Evolutionary conservation across 2,797 vertebrate species (phyloP), one percentile per base, ranked within the genome.

Genomic region (Sebastes minor): DNA sequence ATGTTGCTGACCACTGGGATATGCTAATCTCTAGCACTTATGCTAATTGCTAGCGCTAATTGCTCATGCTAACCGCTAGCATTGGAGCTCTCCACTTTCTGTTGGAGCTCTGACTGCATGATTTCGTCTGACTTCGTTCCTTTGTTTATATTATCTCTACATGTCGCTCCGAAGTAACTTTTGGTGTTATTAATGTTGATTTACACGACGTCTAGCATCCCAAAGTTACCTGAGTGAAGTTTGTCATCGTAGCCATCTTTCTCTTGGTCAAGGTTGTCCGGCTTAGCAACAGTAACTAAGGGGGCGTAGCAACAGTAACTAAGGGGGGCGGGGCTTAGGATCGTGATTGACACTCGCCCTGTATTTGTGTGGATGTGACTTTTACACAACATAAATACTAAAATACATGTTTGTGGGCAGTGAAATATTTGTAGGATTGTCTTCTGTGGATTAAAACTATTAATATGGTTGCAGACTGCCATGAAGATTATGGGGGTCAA

Each of bases 301-400:
- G n/a, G 30, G 61, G 8, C n/a, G 4, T 35, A 8, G 6, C 61
- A 38, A 63, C 61, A 35, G 11, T 38, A 35, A 23, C n/a, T 16
- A 13, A 16, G 13, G 14, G 13, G 22, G 33, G 61, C 33, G 33
- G 33, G n/a, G 12, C 20, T 14, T 63, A 35, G 0, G 13, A 22
- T 22, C 14, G 13, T 16, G 13, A 63, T 14, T 23, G 11, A n/a
- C 32, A 23, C 0, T 18, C 42, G 2, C 38, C 38, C 38, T 42
- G 42, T 46, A 46, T 46, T 0, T 18, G 0, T 46, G 42, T 46
- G 42, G 42, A 46, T 32, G 4, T n/a, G 18, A 32, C 59, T 12
- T 16, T 20, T 46, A 46, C 42, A 46, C 42, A 46, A 18, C 42
- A 46, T 16, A 46, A 18, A 46, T 46, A 46, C 42, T 42, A 42